Evolutionary conservation across 2,888 invertebrate genomes (phyloP), one percentile per base, ranked within the genome.

Genomic region (Litoditis marina): DNA sequence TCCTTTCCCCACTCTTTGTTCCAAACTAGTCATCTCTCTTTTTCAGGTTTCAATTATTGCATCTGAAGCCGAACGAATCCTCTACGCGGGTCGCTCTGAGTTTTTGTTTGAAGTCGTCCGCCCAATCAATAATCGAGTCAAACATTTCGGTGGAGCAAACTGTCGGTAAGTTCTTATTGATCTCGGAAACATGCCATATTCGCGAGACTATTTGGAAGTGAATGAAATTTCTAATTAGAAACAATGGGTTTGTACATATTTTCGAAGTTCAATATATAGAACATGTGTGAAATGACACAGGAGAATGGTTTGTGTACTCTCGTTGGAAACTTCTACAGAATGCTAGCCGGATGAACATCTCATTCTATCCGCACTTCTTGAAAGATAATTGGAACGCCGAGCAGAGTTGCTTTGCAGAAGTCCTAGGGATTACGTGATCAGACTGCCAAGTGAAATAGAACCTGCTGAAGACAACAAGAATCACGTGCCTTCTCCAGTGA

Each of bases 61-160:
- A 31, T 66, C 72, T 28, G 78, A 79, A 60, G 76, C 78, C 5
- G 61, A 66, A n/a, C 66, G 76, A 32, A 60, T 76, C 7, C 66
- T 79, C 8, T 80, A 78, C 54, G 79, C 76, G 0, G 76, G 79
- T 42, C 61, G 79, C 27, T 73, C 77, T 1, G 79, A 79, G 44
- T 67, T 80, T 58, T 55, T 79, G 8, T 73, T 74, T 30, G 79
- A 79, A 25, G 58, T 74, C 7, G 60, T 79, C 42, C 58, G 78
- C 22, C 79, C 79, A 6, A 68, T 79, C 25, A 77, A 68, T 56
- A 79, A 80, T 58, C 54, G 79, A 32, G 68, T 79, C 53, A 78
- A 77, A 51, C 74, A 76, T 58, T 79, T 79, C 49, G 79, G 79
- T 5, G 78, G 77, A 11, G 69, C 74, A 1, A 66, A 69, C 4